phyloP scores from a whole-genome alignment of 2,113 vertebrate species.

The Elaphurus davidianus region DNA sequence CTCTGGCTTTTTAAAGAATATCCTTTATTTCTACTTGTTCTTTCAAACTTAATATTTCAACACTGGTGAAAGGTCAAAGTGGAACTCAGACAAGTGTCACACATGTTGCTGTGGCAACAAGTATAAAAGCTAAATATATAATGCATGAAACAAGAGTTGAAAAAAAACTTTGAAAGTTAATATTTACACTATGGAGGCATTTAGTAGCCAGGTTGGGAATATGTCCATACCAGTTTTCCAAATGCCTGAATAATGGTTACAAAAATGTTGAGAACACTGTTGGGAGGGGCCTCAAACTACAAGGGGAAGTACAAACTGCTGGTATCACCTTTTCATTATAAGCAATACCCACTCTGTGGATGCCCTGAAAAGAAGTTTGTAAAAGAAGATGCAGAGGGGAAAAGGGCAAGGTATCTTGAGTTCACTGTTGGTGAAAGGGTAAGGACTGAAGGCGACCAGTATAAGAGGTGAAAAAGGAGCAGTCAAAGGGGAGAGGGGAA shows the following conservation, averaged over 20 bases:
- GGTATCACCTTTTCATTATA: neutral
- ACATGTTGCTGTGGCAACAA: neutral
- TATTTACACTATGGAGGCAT: neutral
- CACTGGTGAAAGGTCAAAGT: constrained; percentile 21
- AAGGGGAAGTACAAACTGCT: neutral
- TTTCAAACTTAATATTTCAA: constrained; percentile 49
- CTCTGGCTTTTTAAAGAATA: constrained; percentile 69
- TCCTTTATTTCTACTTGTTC: constrained; percentile 66
- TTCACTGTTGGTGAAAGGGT: neutral
- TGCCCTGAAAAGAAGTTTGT: neutral
- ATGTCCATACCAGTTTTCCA: neutral
- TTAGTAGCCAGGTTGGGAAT: neutral
- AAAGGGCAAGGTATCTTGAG: neutral
- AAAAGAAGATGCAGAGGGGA: neutral
- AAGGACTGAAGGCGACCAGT: neutral
- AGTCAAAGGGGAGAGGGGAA: neutral
- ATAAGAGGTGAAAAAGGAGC: neutral
- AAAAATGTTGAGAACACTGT: neutral
- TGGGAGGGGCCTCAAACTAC: neutral
- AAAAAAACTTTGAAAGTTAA: neutral
- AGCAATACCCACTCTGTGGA: neutral
- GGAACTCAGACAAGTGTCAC: neutral
- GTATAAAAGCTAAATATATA: neutral
- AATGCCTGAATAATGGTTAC: neutral
- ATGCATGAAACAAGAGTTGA: neutral